Evolutionary conservation across 92 coral and sea anemone genomes (phyloP).

Genomic region (Metridium senile): DNA sequence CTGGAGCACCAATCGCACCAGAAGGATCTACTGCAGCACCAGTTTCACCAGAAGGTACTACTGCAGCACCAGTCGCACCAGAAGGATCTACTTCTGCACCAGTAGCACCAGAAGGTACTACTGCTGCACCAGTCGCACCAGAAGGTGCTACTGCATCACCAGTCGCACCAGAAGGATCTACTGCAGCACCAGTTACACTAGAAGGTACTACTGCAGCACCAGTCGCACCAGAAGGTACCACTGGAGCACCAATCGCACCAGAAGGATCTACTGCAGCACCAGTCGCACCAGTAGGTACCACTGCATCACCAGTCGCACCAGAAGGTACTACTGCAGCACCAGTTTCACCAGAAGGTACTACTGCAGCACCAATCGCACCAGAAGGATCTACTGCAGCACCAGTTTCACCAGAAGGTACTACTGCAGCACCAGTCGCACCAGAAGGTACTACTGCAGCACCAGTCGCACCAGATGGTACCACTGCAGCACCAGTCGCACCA

Average conservation of each 20-base stretch:
- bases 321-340: neutral
- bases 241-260: neutral
- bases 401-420: neutral
- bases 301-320: neutral
- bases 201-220: too few relatives aligned
- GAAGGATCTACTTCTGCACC: too few relatives aligned
- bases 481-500: neutral
- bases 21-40: too few relatives aligned
- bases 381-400: neutral
- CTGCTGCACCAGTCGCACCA: too few relatives aligned
- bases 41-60: too few relatives aligned
- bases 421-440: neutral
- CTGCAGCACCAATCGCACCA: neutral
- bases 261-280: neutral
- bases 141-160: too few relatives aligned
- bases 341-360: neutral
- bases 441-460: neutral
- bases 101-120: too few relatives aligned
- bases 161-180: too few relatives aligned
- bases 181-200: too few relatives aligned
- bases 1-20: too few relatives aligned
- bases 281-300: neutral
- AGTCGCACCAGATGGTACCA: neutral
- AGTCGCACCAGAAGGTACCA: neutral
- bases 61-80: too few relatives aligned